A percentile compares a stretch with the other conserved stretches of the same genome.
Evolutionary conservation across 2,113 vertebrate genomes (phyloP).

Genomic region (Labrus mixtus): DNA sequence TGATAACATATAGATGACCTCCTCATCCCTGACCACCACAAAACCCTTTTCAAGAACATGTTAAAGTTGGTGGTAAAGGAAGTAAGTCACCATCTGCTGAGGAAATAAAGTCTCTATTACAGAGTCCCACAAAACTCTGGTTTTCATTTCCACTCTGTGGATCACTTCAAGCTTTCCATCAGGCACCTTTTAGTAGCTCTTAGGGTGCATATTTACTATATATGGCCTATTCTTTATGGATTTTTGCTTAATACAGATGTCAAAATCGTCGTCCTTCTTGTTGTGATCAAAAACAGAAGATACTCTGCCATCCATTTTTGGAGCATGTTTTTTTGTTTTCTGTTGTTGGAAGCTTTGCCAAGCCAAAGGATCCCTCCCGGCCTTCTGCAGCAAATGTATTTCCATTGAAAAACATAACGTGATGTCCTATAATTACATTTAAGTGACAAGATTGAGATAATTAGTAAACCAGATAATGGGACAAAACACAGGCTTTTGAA

Average conservation of each 20-base stretch:
- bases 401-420: constrained; percentile 53
- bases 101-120: constrained; percentile 61
- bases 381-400: constrained; percentile 43
- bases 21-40: constrained; percentile 39
- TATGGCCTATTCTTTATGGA: constrained; percentile 33
- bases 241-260: constrained; percentile 68
- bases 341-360: constrained; percentile 46
- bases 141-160: constrained; percentile 72
- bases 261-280: constrained; percentile 48
- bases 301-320: constrained; percentile 50
- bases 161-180: constrained; percentile 62
- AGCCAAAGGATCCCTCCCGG: constrained; percentile 39
- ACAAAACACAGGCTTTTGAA: constrained; percentile 53
- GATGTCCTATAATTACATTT: constrained; percentile 60
- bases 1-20: constrained; percentile 61
- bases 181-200: constrained; percentile 71
- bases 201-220: constrained; percentile 37
- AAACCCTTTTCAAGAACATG: constrained; percentile 47
- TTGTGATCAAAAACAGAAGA: constrained; percentile 62
- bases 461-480: constrained; percentile 67
- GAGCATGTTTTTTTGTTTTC: constrained; percentile 57
- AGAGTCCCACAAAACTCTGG: constrained; percentile 53
- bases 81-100: constrained; percentile 63
- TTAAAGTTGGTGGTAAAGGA: constrained; percentile 56
- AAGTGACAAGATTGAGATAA: constrained; percentile 67